Conservation (phyloP, 1,140 invertebrate genomes). For the Melipona quadrifasciata region DNA sequence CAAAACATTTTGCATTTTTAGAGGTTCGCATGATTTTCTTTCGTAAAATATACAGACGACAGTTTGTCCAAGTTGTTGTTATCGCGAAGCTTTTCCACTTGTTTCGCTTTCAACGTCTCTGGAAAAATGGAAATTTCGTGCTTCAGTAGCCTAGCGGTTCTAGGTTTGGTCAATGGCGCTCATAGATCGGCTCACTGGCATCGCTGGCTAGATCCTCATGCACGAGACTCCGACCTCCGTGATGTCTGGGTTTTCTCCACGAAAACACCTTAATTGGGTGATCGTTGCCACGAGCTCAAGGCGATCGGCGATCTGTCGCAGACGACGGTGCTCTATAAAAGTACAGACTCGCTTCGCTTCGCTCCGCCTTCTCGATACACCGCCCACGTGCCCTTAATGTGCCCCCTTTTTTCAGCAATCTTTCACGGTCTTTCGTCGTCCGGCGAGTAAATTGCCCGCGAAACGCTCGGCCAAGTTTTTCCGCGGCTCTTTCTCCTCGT, state of each 20-base stretch:
- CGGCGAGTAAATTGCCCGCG: slow-evolving; percentile 1
- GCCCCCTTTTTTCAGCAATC: not conserved
- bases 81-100: too few species aligned
- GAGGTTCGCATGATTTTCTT: too few species aligned
- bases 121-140: too few species aligned
- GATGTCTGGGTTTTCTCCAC: not conserved
- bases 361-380: slow-evolving; percentile 17
- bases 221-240: not conserved
- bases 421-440: not conserved
- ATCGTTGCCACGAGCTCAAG: slow-evolving; percentile 52
- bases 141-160: too few species aligned
- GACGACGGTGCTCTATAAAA: slow-evolving; percentile 28
- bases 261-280: slow-evolving; percentile 56
- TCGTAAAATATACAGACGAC: too few species aligned
- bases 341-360: not conserved
- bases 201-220: slow-evolving; percentile 29
- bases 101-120: too few species aligned
- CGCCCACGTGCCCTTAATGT: slow-evolving; percentile 53
- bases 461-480: slow-evolving; percentile 1
- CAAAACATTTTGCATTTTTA: too few species aligned
- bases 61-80: too few species aligned
- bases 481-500: not conserved
- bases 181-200: too few species aligned
- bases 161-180: not conserved
- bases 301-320: slow-evolving; percentile 26